phyloP scores from a whole-genome alignment of 1,140 invertebrate genomes.

The Antheraea pernyi region DNA sequence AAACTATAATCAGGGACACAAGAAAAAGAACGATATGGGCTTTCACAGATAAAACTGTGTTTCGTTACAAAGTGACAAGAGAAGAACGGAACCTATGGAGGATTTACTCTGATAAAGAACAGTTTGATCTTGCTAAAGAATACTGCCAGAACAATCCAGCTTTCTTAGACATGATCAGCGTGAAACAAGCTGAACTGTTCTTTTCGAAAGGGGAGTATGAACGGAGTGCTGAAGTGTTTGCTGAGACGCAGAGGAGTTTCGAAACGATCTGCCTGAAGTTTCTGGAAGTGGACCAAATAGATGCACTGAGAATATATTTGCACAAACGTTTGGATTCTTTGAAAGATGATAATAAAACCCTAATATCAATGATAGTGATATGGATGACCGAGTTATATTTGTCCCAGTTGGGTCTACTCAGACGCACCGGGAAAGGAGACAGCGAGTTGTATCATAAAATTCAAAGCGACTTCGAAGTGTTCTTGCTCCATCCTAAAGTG shows the following conservation, averaged over 20 bases:
- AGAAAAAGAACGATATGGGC: conserved; percentile 92
- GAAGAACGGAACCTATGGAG: conserved; percentile 95
- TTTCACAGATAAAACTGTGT: conserved; percentile 90
- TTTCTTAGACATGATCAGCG: conserved; percentile 90
- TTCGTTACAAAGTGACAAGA: conserved; percentile 90
- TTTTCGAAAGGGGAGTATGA: conserved; percentile 91
- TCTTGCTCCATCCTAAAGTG: conserved; percentile 83
- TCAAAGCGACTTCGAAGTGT: conserved; percentile 91
- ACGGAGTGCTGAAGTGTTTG: conserved; percentile 92
- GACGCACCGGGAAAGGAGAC: conserved; percentile 81
- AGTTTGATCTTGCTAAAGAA: conserved; percentile 93
- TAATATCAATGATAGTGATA: conserved; percentile 94
- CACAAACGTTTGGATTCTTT: conserved; percentile 83
- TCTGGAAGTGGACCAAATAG: conserved; percentile 88
- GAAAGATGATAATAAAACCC: conserved; percentile 84
- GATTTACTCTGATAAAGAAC: conserved; percentile 92
- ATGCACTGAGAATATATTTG: conserved; percentile 93
- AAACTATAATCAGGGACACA: conserved; percentile 91
- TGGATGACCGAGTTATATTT: conserved; percentile 97
- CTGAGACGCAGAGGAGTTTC: conserved; percentile 94
- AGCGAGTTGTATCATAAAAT: conserved; percentile 81
- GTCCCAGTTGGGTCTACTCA: conserved; percentile 88
- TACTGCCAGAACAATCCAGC: conserved; percentile 88
- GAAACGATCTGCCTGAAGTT: conserved; percentile 97
- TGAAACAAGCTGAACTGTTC: conserved; percentile 93